Evolutionary conservation across 2,888 invertebrate genomes (phyloP).

Genomic region (Melipona beecheii): DNA sequence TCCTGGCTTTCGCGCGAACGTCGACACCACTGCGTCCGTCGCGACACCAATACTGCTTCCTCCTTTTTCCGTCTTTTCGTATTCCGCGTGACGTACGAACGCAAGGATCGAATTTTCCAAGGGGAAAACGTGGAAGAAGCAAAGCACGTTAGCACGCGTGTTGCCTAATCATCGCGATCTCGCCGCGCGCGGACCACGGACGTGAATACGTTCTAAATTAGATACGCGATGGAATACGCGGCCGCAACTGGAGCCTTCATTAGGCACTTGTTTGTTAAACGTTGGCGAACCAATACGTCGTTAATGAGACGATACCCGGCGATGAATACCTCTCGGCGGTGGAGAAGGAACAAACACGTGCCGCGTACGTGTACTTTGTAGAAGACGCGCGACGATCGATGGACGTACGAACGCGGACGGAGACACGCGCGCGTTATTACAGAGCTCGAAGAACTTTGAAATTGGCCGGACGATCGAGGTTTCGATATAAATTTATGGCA

Average conservation of each 20-base stretch:
- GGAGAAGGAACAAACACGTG: neutral
- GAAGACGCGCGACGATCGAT: neutral
- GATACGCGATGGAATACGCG: slow-evolving; percentile 39
- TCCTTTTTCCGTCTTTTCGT: too few relatives aligned
- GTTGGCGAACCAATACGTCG: slow-evolving; percentile 47
- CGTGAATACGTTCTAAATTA: slow-evolving; percentile 57
- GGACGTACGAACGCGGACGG: too few relatives aligned
- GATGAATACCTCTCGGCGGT: neutral
- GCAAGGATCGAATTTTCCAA: neutral
- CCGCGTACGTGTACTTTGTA: neutral
- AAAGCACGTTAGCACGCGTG: slow-evolving; percentile 26
- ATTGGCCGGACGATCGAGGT: neutral
- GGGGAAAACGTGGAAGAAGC: neutral
- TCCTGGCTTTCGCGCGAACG: neutral
- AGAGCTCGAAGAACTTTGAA: neutral
- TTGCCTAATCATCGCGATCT: slow-evolving; percentile 50
- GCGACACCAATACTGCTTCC: too few relatives aligned
- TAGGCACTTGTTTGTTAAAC: slow-evolving; percentile 57
- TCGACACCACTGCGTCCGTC: neutral
- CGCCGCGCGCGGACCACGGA: slow-evolving; percentile 12
- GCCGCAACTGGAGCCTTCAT: slow-evolving; percentile 41
- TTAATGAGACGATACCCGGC: slow-evolving; percentile 50
- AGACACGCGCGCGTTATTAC: too few relatives aligned
- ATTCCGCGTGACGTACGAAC: too few relatives aligned
- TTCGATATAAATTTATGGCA: slow-evolving; percentile 7